These are phyloP conservation scores for Zosterops borbonicus DNA, from an alignment of 2,113 vertebrate genomes.

Conservation along the genomic window DNA sequence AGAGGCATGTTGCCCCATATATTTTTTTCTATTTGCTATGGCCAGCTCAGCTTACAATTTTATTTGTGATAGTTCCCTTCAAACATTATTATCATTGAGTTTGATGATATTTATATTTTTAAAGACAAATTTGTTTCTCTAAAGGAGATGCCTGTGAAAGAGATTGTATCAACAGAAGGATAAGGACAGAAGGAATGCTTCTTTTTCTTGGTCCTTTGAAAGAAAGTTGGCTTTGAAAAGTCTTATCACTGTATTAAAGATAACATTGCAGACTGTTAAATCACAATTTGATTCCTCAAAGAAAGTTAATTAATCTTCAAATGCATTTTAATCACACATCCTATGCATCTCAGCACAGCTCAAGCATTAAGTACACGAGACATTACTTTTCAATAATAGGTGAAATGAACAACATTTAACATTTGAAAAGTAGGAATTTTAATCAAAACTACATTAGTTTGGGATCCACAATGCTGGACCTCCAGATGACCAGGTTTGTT, in stretches of 20 bases:
- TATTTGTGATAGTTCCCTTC: neutral
- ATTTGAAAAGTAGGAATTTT: neutral
- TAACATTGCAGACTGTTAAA: neutral
- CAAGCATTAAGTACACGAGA: neutral
- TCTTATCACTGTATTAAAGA: neutral
- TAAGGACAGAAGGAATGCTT: neutral
- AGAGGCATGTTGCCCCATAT: neutral
- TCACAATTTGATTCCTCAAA: neutral
- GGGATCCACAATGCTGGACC: neutral
- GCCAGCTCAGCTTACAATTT: neutral
- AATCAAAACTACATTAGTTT: neutral
- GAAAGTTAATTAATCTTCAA: constrained; percentile 20
- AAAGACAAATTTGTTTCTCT: neutral
- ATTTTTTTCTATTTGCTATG: neutral
- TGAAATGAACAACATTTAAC: neutral
- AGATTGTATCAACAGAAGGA: neutral
- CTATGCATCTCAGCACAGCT: neutral
- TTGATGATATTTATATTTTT: neutral
- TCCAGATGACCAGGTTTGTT: neutral
- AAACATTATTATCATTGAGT: neutral
- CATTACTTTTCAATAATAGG: neutral
- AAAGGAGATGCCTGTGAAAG: neutral
- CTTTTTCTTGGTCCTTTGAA: neutral
- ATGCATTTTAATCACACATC: neutral
- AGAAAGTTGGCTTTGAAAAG: neutral